These are phyloP conservation scores for Rhagonycha fulva DNA, from an alignment of 2,888 invertebrate genomes.

Conservation along the genomic window DNA sequence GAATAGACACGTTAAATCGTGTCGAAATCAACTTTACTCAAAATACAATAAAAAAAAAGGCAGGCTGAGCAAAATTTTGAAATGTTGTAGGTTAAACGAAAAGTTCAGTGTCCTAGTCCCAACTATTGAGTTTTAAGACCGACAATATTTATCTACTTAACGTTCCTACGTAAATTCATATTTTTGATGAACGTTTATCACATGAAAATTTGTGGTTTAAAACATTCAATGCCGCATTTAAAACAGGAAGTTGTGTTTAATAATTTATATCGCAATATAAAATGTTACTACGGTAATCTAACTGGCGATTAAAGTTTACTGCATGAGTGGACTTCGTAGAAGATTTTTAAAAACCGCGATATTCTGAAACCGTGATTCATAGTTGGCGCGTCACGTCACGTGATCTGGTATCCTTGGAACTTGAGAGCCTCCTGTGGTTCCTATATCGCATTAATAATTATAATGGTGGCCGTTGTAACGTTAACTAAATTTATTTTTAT, in stretches of 20 bases:
- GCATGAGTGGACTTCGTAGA: neutral
- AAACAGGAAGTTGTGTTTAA: neutral
- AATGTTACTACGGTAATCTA: neutral
- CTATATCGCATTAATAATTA: constrained; percentile 43
- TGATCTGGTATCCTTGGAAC: constrained; percentile 32
- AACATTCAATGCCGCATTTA: neutral
- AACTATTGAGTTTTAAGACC: neutral
- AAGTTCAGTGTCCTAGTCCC: neutral
- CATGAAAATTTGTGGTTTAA: neutral
- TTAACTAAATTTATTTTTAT: constrained; percentile 28
- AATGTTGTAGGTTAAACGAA: neutral
- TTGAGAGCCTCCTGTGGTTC: constrained; percentile 39
- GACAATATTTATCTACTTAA: neutral
- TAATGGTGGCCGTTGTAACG: constrained; percentile 48
- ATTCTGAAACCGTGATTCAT: constrained; percentile 34
- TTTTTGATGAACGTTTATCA: neutral
- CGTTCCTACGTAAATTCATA: neutral
- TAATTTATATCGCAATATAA: neutral
- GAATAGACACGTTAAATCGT: too few species aligned
- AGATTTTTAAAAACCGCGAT: constrained; percentile 16
- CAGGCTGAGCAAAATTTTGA: neutral
- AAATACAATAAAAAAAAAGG: neutral
- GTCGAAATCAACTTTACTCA: too few species aligned
- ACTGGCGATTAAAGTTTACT: neutral
- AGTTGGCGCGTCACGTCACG: constrained; percentile 36